Percentiles rank a stretch among this genome's conserved stretches.
Conservation (phyloP, 2,888 invertebrate genomes). For the Acronicta psi region DNA sequence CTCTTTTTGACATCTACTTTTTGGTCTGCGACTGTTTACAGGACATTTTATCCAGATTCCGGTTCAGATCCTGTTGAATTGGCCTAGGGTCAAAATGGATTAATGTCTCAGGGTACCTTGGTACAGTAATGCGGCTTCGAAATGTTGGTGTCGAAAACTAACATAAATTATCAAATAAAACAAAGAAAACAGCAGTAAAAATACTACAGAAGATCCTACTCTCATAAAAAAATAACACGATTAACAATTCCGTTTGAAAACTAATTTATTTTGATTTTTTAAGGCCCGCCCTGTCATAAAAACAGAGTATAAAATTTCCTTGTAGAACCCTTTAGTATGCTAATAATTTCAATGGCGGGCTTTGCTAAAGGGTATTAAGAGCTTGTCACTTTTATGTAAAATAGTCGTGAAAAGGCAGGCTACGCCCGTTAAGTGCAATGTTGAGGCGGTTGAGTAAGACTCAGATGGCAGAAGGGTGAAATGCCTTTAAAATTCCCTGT, state of each 20-base stretch:
- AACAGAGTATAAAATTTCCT: constrained; percentile 30
- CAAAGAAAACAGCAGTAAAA: constrained; percentile 5
- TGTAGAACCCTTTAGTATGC: constrained; percentile 25
- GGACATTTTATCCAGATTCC: no score
- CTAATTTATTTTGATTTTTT: constrained; percentile 20
- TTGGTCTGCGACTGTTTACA: no score
- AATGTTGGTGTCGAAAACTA: no score
- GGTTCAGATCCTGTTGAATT: no score
- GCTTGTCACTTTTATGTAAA: constrained; percentile 36
- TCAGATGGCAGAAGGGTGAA: not conserved
- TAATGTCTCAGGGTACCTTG: no score
- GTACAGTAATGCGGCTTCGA: no score
- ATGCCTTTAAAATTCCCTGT: not conserved
- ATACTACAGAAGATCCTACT: constrained; percentile 6
- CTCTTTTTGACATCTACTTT: no score
- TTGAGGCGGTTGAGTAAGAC: not conserved
- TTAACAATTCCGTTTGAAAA: constrained; percentile 13
- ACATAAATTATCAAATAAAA: not conserved
- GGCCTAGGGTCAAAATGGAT: no score
- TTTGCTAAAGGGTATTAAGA: constrained; percentile 30
- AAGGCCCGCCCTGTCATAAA: constrained; percentile 15
- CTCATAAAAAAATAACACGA: constrained; percentile 6
- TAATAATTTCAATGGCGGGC: constrained; percentile 41
- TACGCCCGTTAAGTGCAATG: constrained; percentile 9
- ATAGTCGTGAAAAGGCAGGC: constrained; percentile 25